Conservation (phyloP, 2,113 vertebrate genomes). For the Crotalus helleri region DNA sequence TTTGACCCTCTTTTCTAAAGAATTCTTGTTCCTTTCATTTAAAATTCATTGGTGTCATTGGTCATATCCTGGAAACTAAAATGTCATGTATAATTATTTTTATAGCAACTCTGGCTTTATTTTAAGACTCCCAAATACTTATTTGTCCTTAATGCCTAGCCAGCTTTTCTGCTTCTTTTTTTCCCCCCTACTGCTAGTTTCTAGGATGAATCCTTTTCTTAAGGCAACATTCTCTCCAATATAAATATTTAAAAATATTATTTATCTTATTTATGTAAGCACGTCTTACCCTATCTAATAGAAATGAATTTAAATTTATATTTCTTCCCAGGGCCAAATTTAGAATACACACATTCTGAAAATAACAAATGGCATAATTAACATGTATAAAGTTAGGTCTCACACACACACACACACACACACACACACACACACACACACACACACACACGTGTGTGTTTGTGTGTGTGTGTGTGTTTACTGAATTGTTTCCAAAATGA, state of each 20-base stretch:
- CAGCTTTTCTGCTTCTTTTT: background rate
- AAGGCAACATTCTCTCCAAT: background rate
- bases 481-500: background rate
- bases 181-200: background rate
- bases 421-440: too few relatives aligned
- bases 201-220: slow-evolving; percentile 1
- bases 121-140: slow-evolving; percentile 24
- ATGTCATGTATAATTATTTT: slow-evolving; percentile 59
- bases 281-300: background rate
- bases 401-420: too few relatives aligned
- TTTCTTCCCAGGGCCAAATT: background rate
- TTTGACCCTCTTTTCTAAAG: slow-evolving; percentile 51
- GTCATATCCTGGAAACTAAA: slow-evolving; percentile 59
- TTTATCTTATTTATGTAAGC: background rate
- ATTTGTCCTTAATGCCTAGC: background rate
- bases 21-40: slow-evolving; percentile 62
- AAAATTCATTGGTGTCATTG: slow-evolving; percentile 65
- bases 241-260: background rate
- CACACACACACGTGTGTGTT: background rate
- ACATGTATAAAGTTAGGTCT: background rate
- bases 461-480: background rate
- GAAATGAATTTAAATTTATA: background rate
- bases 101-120: slow-evolving; percentile 37
- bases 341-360: background rate
- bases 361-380: background rate